phyloP scores from a whole-genome alignment of 2,113 vertebrate genomes.

The Lophochroa leadbeateri region DNA sequence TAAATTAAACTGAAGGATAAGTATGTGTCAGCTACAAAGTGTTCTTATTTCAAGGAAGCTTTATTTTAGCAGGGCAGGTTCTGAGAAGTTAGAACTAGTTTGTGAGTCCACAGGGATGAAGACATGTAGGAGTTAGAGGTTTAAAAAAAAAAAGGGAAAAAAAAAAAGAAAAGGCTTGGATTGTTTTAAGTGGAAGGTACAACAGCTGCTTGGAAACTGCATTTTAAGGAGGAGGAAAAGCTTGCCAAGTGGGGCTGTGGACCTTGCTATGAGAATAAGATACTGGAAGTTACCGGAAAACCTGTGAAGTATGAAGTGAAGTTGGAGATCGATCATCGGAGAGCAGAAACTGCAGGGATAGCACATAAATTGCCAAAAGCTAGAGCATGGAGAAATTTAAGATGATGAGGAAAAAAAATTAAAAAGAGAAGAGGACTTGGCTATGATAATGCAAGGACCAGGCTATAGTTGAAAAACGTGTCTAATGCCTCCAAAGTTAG shows the following conservation, averaged over 20 bases:
- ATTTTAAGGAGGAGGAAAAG: background rate
- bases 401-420: background rate
- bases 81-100: background rate
- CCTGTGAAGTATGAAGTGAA: background rate
- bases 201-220: background rate
- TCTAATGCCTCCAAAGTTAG: background rate
- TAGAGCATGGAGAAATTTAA: background rate
- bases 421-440: background rate
- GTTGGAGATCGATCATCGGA: background rate
- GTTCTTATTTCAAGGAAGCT: constrained; percentile 17
- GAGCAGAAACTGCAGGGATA: background rate
- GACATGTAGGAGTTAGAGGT: background rate
- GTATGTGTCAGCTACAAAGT: background rate
- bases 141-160: background rate
- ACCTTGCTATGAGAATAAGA: background rate
- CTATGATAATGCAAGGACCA: background rate
- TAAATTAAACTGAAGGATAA: background rate
- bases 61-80: background rate
- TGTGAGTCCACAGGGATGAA: background rate
- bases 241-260: background rate
- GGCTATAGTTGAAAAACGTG: background rate
- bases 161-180: background rate
- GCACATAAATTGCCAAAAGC: background rate
- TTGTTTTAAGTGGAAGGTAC: background rate
- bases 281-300: background rate